phyloP scores from a whole-genome alignment of 2,113 vertebrate genomes.

The Callithrix jacchus region DNA sequence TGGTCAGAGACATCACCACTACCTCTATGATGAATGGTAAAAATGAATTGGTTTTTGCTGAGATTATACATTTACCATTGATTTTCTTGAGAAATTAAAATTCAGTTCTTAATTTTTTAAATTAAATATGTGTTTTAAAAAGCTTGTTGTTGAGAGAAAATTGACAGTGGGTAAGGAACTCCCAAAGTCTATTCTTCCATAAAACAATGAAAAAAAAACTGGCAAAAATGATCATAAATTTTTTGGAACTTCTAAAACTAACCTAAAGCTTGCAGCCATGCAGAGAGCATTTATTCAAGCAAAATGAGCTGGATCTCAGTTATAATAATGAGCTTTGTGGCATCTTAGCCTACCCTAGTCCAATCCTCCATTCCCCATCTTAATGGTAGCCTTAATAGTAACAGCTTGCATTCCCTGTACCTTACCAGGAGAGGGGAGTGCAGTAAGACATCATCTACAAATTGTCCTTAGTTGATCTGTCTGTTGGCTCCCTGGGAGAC shows the following conservation, averaged over 20 bases:
- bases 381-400: neutral
- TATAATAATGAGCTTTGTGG: neutral
- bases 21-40: neutral
- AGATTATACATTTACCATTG: neutral
- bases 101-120: constrained; percentile 10
- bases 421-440: neutral
- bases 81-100: constrained; percentile 42
- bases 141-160: neutral
- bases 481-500: neutral
- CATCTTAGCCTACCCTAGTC: neutral
- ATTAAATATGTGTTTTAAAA: constrained; percentile 22
- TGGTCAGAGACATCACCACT: neutral
- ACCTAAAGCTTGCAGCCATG: neutral
- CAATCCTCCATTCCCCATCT: neutral
- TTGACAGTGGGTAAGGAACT: neutral
- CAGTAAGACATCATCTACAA: neutral
- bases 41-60: neutral
- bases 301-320: neutral
- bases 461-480: neutral
- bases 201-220: neutral
- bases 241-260: neutral
- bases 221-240: neutral
- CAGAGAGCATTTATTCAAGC: neutral
- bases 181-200: neutral
- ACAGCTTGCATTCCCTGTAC: neutral